Percentiles rank a stretch among this genome's conserved stretches.
Evolutionary conservation across 1,140 invertebrate species (phyloP).

Genomic region (Aphidius ervi): DNA sequence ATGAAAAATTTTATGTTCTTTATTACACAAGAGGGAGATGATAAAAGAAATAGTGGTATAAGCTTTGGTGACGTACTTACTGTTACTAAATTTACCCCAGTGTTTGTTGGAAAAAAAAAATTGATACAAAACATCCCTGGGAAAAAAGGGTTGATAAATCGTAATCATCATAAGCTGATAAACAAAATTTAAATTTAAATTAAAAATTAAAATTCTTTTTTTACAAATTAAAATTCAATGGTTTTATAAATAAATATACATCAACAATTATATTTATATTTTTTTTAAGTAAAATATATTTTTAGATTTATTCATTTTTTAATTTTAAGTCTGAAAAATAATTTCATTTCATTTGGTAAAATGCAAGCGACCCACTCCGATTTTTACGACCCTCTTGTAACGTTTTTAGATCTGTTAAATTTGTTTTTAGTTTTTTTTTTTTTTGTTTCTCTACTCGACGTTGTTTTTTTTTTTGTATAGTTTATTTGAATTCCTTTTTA

Average conservation of each 20-base stretch:
- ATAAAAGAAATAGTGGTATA: too few relatives aligned
- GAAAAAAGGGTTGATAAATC: too few relatives aligned
- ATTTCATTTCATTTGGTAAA: not conserved
- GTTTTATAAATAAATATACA: too few relatives aligned
- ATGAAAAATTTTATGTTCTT: too few relatives aligned
- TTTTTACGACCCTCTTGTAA: slow-evolving; percentile 6
- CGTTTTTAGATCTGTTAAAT: not conserved
- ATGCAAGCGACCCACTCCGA: slow-evolving; percentile 8
- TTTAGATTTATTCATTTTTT: slow-evolving; percentile 10
- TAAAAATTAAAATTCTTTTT: not conserved
- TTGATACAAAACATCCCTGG: too few relatives aligned
- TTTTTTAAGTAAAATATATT: not conserved
- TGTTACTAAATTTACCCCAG: too few relatives aligned
- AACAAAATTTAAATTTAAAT: too few relatives aligned
- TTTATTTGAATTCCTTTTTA: not conserved
- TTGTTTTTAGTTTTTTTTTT: not conserved
- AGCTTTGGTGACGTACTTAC: too few relatives aligned
- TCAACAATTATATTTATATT: not conserved
- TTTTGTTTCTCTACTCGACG: not conserved
- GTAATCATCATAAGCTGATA: too few relatives aligned
- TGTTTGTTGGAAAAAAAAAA: too few relatives aligned
- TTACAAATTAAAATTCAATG: slow-evolving; percentile 17
- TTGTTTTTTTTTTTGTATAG: not conserved
- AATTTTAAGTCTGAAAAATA: not conserved
- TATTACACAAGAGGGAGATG: too few relatives aligned